These are phyloP conservation scores for Cyclopterus lumpus DNA, from an alignment of 2,797 vertebrate genomes.

Conservation along the genomic window DNA sequence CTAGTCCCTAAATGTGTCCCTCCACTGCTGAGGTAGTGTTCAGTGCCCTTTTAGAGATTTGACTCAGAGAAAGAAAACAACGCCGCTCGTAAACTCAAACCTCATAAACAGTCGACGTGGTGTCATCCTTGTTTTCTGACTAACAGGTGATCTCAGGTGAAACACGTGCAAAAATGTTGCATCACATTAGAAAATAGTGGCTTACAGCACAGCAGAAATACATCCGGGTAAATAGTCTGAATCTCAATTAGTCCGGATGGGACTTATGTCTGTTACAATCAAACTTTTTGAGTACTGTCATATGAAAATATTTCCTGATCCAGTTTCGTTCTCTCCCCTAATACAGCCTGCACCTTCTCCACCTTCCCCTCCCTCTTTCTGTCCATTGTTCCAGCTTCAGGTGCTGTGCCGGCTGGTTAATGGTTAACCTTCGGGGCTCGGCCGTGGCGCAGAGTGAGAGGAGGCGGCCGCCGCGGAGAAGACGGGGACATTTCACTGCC, in stretches of 20 bases:
- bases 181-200: background rate
- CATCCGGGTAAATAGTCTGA: background rate
- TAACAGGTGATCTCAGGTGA: constrained; percentile 20
- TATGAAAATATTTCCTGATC: background rate
- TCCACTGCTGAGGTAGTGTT: background rate
- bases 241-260: background rate
- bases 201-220: background rate
- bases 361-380: constrained; percentile 38
- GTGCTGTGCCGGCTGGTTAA: constrained; percentile 77
- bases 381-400: constrained; percentile 74
- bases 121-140: background rate
- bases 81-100: background rate
- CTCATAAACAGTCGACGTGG: background rate
- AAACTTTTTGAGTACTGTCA: background rate
- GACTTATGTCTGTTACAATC: background rate
- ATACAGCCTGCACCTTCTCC: constrained; percentile 27
- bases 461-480: constrained; percentile 74
- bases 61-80: background rate
- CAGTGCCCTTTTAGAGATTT: background rate
- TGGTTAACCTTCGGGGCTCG: constrained; percentile 77
- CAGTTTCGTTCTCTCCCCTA: background rate
- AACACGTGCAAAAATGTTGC: background rate
- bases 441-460: constrained; percentile 54
- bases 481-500: constrained; percentile 85
- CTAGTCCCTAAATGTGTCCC: background rate